These are phyloP conservation scores for Oscheius onirici DNA, from an alignment of 2,888 invertebrate genomes.

Conservation along the genomic window DNA sequence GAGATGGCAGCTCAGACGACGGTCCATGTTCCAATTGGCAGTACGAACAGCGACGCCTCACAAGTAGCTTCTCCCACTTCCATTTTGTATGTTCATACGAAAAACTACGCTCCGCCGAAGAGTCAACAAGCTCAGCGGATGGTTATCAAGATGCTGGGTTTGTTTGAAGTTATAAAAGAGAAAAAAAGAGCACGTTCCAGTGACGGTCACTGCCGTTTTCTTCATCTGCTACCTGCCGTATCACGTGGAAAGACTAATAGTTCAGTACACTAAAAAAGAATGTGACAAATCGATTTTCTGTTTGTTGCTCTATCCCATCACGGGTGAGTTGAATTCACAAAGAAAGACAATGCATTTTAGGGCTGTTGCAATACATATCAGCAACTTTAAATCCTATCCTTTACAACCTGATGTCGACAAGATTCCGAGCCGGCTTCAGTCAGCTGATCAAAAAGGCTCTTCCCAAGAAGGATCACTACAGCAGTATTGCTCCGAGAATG, in stretches of 20 bases:
- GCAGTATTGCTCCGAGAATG: slow-evolving; percentile 41
- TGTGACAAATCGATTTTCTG: slow-evolving; percentile 59
- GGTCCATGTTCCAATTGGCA: slow-evolving; percentile 55
- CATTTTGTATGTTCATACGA: slow-evolving; percentile 49
- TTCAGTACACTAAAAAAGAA: slow-evolving; percentile 55
- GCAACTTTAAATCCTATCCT: slow-evolving; percentile 70
- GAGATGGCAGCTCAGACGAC: slow-evolving; percentile 50
- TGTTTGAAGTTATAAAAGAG: background rate
- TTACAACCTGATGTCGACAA: slow-evolving; percentile 68
- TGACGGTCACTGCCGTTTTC: slow-evolving; percentile 66
- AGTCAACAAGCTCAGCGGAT: slow-evolving; percentile 69
- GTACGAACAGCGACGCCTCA: slow-evolving; percentile 48
- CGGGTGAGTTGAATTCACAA: slow-evolving; percentile 44
- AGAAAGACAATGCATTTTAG: slow-evolving; percentile 24
- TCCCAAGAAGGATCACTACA: slow-evolving; percentile 45
- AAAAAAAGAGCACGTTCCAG: slow-evolving; percentile 35
- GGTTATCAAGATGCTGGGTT: slow-evolving; percentile 69
- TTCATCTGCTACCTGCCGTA: slow-evolving; percentile 71
- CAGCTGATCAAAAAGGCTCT: slow-evolving; percentile 49
- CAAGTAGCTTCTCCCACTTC: slow-evolving; percentile 30
- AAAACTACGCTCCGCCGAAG: slow-evolving; percentile 54
- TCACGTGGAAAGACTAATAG: slow-evolving; percentile 67
- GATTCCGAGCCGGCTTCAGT: slow-evolving; percentile 67
- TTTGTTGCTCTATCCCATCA: slow-evolving; percentile 64
- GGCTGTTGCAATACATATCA: slow-evolving; percentile 67